These are phyloP conservation scores for Amblyjoppa proteus DNA, from an alignment of 2,888 invertebrate species.

Conservation along the genomic window DNA sequence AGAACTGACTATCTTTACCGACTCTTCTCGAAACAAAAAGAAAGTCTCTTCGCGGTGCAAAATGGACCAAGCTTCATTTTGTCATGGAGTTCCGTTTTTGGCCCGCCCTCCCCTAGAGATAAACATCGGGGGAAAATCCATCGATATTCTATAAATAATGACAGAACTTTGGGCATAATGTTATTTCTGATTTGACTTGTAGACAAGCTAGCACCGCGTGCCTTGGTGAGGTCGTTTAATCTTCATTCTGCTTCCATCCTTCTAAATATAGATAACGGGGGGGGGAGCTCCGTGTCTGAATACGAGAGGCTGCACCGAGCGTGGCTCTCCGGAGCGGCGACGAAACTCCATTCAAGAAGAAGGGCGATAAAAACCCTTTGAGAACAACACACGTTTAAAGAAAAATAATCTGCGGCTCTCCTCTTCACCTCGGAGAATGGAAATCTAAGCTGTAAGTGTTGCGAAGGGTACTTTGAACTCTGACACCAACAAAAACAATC, in stretches of 20 bases:
- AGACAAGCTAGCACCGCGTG: conserved; percentile 46
- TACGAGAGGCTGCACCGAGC: conserved; percentile 66
- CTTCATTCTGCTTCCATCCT: conserved; percentile 72
- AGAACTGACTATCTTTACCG: too few species aligned
- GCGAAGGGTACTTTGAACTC: not conserved
- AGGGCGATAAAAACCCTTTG: conserved; percentile 53
- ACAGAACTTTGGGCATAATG: conserved; percentile 62
- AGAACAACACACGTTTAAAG: not conserved
- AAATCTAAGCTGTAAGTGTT: not conserved
- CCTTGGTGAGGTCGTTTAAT: conserved; percentile 64
- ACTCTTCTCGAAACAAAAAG: too few species aligned
- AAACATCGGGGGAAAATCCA: conserved; percentile 9
- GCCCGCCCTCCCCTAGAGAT: not conserved
- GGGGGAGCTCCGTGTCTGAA: conserved; percentile 58
- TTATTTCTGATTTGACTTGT: conserved; percentile 56
- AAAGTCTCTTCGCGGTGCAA: not conserved
- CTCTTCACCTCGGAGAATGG: not conserved
- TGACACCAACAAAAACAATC: conserved; percentile 31
- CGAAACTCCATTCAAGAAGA: conserved; percentile 64
- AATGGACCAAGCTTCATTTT: not conserved
- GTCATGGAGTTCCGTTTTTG: not conserved
- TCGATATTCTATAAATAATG: conserved; percentile 11
- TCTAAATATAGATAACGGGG: conserved; percentile 72
- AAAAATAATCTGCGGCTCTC: not conserved
- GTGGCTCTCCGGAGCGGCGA: conserved; percentile 51